Percentiles rank a stretch among this genome's conserved stretches.
phyloP scores from a whole-genome alignment of 37 sponge, comb jelly and placozoan species.

The Chondrosia reniformis region DNA sequence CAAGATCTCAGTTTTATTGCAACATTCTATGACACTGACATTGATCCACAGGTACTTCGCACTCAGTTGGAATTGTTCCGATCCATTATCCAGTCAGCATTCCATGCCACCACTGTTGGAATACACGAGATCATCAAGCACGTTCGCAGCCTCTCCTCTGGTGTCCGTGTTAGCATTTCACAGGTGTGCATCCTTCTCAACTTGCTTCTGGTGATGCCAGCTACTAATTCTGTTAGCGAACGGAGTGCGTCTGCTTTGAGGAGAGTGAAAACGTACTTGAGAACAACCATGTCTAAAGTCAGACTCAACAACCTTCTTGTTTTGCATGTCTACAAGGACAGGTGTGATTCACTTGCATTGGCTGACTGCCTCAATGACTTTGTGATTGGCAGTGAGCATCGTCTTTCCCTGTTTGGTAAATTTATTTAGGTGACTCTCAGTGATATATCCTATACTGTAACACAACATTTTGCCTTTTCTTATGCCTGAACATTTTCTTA shows the following conservation, averaged over 20 bases:
- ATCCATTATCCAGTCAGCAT: neutral
- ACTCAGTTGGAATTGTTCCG: neutral
- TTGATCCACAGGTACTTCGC: neutral
- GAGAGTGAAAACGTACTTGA: neutral
- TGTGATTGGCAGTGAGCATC: neutral
- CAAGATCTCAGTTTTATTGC: neutral
- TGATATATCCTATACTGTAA: too few species aligned
- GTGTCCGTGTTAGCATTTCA: neutral
- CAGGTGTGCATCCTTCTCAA: too few species aligned
- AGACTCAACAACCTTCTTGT: neutral
- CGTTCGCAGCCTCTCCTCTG: neutral
- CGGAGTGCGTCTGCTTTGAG: neutral
- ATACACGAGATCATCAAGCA: neutral
- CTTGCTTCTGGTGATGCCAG: neutral
- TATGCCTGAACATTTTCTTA: too few species aligned
- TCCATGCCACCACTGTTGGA: neutral
- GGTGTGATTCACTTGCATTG: neutral
- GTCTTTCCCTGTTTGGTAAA: slow-evolving; percentile 1
- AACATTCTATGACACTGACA: neutral
- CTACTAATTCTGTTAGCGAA: neutral
- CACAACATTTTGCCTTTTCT: too few species aligned
- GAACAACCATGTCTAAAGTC: neutral
- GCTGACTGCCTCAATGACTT: slow-evolving; percentile 1
- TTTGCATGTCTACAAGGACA: neutral
- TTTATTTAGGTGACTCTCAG: slow-evolving; percentile 13